Percentiles rank a stretch among this genome's conserved stretches.
phyloP scores from a whole-genome alignment of 2,888 invertebrate genomes.

The Carterocephalus palaemon region DNA sequence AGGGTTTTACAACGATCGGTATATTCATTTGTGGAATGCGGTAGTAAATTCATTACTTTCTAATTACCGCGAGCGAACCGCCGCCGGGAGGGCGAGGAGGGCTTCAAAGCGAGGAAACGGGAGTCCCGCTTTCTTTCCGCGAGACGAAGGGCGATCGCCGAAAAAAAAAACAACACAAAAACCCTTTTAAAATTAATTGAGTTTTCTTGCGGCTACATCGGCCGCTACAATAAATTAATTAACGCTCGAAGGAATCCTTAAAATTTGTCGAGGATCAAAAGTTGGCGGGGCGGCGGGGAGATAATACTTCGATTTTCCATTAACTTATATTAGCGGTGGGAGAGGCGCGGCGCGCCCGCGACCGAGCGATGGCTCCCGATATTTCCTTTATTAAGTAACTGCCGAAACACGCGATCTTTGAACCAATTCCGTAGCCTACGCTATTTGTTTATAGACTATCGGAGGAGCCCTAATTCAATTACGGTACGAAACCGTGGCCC shows the following conservation, averaged over 20 bases:
- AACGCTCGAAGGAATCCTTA: constrained; percentile 76
- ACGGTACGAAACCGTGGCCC: constrained; percentile 40
- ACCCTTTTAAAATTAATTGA: constrained; percentile 80
- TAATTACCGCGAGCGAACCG: constrained; percentile 64
- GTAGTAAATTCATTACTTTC: constrained; percentile 65
- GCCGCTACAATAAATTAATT: constrained; percentile 77
- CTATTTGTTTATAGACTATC: constrained; percentile 70
- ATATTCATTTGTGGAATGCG: constrained; percentile 36
- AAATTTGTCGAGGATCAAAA: constrained; percentile 77
- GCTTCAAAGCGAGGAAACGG: constrained; percentile 59
- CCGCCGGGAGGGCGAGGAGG: constrained; percentile 60
- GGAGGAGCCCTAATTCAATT: constrained; percentile 66
- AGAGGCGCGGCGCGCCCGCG: constrained; percentile 61
- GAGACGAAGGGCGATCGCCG: constrained; percentile 52
- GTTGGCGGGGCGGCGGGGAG: constrained; percentile 56
- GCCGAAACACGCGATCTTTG: constrained; percentile 74
- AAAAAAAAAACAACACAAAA: constrained; percentile 76
- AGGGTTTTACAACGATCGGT: neutral
- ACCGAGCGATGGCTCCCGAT: constrained; percentile 57
- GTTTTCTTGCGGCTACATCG: constrained; percentile 77
- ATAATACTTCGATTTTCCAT: constrained; percentile 78
- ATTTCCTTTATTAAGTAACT: constrained; percentile 71
- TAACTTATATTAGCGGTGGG: constrained; percentile 73
- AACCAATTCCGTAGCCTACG: constrained; percentile 69
- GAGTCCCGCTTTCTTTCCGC: constrained; percentile 45